phyloP scores from a whole-genome alignment of 2,888 invertebrate species.

The Mesodorylaimus sp. region DNA sequence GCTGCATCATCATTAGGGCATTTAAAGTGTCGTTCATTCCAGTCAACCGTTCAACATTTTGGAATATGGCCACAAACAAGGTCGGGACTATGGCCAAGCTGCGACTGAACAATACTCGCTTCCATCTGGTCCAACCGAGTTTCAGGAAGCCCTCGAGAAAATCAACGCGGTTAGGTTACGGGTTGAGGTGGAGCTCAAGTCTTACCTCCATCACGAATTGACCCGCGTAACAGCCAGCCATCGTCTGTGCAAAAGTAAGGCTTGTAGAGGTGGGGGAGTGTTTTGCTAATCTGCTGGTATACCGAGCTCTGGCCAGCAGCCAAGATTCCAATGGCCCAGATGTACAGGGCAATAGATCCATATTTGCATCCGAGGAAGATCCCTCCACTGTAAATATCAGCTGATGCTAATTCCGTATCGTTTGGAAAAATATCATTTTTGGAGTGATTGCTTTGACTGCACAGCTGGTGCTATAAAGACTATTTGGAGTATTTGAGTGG shows the following conservation, averaged over 20 bases:
- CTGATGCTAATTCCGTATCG: conserved; percentile 20
- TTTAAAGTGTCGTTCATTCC: conserved; percentile 65
- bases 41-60: conserved; percentile 22
- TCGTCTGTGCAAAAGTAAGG: no score
- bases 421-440: conserved; percentile 20
- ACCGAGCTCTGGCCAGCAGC: conserved; percentile 39
- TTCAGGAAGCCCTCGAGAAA: conserved; percentile 52
- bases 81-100: conserved; percentile 55
- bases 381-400: conserved; percentile 17
- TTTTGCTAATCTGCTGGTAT: no score
- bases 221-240: conserved; percentile 41
- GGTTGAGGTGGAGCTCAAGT: no score
- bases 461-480: not conserved
- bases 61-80: conserved; percentile 31
- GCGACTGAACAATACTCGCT: conserved; percentile 61
- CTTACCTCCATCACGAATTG: conserved; percentile 40
- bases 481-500: no score
- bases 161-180: not conserved
- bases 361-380: conserved; percentile 39
- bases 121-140: conserved; percentile 66
- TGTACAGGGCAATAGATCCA: conserved; percentile 36
- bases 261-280: no score
- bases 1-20: conserved; percentile 63
- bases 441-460: conserved; percentile 13
- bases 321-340: conserved; percentile 41